Percentiles rank a stretch among this genome's conserved stretches.
phyloP scores from a whole-genome alignment of 2,797 vertebrate genomes.

The Molossus molossus region DNA sequence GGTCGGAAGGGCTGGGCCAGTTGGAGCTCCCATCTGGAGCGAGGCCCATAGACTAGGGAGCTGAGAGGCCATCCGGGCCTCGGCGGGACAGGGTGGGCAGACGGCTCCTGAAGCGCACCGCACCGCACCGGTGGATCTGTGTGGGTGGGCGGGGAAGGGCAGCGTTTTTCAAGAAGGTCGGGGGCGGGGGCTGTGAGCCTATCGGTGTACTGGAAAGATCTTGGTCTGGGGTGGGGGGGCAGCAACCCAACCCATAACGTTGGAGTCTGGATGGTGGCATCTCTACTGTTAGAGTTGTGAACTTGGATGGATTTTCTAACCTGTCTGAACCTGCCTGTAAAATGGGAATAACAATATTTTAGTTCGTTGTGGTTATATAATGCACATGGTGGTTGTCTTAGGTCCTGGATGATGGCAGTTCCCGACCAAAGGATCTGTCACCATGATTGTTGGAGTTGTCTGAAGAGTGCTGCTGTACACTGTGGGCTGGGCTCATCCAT shows the following conservation, averaged over 20 bases:
- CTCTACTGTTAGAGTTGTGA: conserved; percentile 6
- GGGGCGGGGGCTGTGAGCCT: not conserved
- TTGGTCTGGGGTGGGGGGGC: not conserved
- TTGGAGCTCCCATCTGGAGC: not conserved
- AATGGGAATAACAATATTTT: conserved; percentile 20
- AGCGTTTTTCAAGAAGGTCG: not conserved
- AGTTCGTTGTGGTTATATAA: conserved; percentile 59
- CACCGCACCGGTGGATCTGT: conserved; percentile 62
- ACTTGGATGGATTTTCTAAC: conserved; percentile 32
- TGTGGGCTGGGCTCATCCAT: not conserved
- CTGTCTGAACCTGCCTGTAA: not conserved
- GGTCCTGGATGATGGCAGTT: not conserved
- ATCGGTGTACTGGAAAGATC: not conserved
- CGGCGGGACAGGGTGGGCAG: not conserved
- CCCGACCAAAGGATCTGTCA: not conserved
- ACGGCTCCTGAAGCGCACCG: not conserved
- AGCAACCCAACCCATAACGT: not conserved
- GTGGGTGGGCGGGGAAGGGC: not conserved
- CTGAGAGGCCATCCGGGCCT: not conserved
- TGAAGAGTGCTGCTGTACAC: not conserved
- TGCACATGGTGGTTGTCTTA: not conserved
- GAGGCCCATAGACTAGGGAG: not conserved
- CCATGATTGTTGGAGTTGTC: not conserved
- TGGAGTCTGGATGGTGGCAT: not conserved
- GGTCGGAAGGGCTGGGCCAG: not conserved